Conservation (phyloP, 2,888 invertebrate genomes). For the Melanotus villosus region DNA sequence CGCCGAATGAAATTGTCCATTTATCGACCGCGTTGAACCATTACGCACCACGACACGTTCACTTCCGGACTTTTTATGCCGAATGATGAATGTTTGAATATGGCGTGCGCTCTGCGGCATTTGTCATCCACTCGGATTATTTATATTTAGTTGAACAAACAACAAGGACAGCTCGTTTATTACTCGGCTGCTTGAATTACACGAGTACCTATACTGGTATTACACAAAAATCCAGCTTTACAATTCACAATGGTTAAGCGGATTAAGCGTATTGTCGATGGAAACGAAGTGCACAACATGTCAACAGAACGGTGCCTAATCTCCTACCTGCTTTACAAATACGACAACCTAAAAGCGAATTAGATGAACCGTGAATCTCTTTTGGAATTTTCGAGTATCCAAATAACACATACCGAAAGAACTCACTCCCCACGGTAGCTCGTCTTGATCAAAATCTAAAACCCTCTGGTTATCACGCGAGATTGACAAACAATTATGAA, state of each 20-base stretch:
- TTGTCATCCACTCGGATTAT: constrained; percentile 59
- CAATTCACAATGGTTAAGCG: constrained; percentile 54
- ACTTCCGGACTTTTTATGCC: constrained; percentile 58
- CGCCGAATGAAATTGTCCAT: constrained; percentile 56
- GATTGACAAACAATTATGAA: constrained; percentile 56
- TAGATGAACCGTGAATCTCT: constrained; percentile 19
- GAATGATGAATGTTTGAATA: constrained; percentile 55
- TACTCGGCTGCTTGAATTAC: constrained; percentile 54
- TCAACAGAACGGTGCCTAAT: constrained; percentile 49
- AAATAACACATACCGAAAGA: constrained; percentile 9
- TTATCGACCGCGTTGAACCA: constrained; percentile 63
- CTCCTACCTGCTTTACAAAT: constrained; percentile 46
- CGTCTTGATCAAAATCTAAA: background rate
- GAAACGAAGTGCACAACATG: constrained; percentile 58
- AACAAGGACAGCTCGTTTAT: constrained; percentile 56
- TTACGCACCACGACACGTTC: constrained; percentile 60
- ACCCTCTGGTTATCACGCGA: constrained; percentile 45
- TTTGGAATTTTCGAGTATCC: constrained; percentile 16
- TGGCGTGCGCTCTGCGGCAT: constrained; percentile 52
- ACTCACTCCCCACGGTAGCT: constrained; percentile 37
- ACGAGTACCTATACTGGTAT: constrained; percentile 48
- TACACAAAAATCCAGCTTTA: constrained; percentile 36
- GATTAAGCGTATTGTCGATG: constrained; percentile 59
- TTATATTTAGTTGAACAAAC: constrained; percentile 56
- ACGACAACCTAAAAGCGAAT: background rate